Percentiles rank a stretch among this genome's conserved stretches.
Conservation (phyloP, 1,140 invertebrate species). For the Leptonema lineaticorne region DNA sequence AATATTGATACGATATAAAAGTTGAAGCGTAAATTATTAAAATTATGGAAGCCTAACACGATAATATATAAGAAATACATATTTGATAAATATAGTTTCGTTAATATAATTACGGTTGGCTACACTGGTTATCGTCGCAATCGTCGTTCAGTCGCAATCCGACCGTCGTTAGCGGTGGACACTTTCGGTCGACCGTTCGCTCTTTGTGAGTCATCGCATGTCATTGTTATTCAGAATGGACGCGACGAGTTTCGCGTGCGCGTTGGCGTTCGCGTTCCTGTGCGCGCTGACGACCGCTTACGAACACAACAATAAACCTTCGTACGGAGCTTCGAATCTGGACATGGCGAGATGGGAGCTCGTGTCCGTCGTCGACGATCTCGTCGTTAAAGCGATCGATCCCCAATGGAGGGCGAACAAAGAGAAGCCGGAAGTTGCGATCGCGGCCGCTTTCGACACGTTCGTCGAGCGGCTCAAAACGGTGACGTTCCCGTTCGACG, state of each 20-base stretch:
- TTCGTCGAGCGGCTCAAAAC: conserved; percentile 56
- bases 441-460: conserved; percentile 58
- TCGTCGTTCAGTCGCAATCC: neutral
- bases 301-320: neutral
- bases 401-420: conserved; percentile 49
- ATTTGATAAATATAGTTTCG: too few relatives aligned
- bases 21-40: too few relatives aligned
- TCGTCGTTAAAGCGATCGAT: conserved; percentile 55
- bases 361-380: conserved; percentile 52
- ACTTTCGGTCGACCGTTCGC: neutral
- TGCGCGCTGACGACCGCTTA: neutral
- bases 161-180: neutral
- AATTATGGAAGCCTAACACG: too few relatives aligned
- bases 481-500: conserved; percentile 43
- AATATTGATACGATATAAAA: too few relatives aligned
- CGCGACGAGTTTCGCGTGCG: neutral
- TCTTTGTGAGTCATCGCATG: neutral
- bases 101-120: too few relatives aligned
- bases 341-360: conserved; percentile 61
- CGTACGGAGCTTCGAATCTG: conserved; percentile 42
- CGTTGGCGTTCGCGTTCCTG: neutral
- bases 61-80: too few relatives aligned
- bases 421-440: conserved; percentile 52
- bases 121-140: too few relatives aligned
- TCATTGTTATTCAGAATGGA: neutral